Conservation (phyloP, 2,113 vertebrate species). For the Perccottus glenii region DNA sequence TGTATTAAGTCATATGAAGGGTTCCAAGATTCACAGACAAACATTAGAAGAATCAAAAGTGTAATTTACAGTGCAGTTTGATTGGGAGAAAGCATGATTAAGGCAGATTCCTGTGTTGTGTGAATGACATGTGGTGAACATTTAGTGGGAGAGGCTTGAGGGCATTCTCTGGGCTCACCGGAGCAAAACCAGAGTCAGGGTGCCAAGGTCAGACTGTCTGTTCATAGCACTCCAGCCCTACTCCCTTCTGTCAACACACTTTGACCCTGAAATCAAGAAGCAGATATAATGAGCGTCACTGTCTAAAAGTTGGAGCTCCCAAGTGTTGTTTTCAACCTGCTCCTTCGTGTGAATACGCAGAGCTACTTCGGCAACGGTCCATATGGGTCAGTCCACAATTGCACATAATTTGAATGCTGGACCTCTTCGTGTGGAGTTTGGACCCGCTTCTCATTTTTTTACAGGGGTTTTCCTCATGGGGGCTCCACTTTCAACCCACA, state of each 20-base stretch:
- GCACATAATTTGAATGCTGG: constrained; percentile 27
- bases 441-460: constrained; percentile 21
- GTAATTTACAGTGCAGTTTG: not conserved
- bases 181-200: constrained; percentile 53
- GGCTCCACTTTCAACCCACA: constrained; percentile 20
- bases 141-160: constrained; percentile 53
- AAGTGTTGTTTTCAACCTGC: not conserved
- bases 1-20: not conserved
- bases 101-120: constrained; percentile 24
- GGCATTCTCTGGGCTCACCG: constrained; percentile 62
- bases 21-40: constrained; percentile 9
- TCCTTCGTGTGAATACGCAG: constrained; percentile 10
- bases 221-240: constrained; percentile 26
- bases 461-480: constrained; percentile 31
- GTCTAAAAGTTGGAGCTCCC: constrained; percentile 8
- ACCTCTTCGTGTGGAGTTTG: constrained; percentile 33
- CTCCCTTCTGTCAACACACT: constrained; percentile 51
- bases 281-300: not conserved
- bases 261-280: constrained; percentile 26
- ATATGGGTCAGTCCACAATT: constrained; percentile 35
- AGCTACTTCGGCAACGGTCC: constrained; percentile 25
- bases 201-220: constrained; percentile 62
- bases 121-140: constrained; percentile 38
- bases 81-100: constrained; percentile 28
- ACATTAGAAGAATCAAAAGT: constrained; percentile 11